These are phyloP conservation scores for Mormyrus iriodes DNA, from an alignment of 2,113 vertebrate species.

Conservation along the genomic window DNA sequence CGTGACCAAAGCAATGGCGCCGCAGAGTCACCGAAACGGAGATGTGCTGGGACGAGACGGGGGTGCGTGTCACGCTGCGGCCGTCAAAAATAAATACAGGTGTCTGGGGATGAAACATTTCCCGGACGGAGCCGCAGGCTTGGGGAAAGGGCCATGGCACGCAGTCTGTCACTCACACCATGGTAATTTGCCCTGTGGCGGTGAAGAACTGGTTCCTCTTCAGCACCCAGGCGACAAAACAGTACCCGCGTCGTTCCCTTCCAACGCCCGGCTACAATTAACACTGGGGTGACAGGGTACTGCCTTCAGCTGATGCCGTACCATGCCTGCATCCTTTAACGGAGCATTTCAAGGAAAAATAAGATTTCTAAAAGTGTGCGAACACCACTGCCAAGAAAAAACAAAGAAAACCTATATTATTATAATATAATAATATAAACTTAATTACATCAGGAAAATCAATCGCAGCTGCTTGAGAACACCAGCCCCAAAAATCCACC, in stretches of 20 bases:
- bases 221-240: neutral
- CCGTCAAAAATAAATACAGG: neutral
- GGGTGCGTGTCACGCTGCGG: neutral
- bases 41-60: neutral
- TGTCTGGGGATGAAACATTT: neutral
- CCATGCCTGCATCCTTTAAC: neutral
- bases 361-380: neutral
- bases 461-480: neutral
- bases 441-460: neutral
- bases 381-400: neutral
- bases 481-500: neutral
- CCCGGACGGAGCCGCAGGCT: neutral
- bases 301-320: neutral
- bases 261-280: neutral
- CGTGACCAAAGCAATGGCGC: neutral
- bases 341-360: neutral
- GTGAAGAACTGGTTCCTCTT: neutral
- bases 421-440: neutral
- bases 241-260: neutral
- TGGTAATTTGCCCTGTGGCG: neutral
- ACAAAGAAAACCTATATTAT: neutral
- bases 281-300: neutral
- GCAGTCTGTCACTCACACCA: neutral
- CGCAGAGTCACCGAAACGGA: neutral
- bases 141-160: neutral